Evolutionary conservation across 1,140 invertebrate genomes (phyloP), one percentile per base, ranked within the genome.

Genomic region (Pseudomyrmex sp.): DNA sequence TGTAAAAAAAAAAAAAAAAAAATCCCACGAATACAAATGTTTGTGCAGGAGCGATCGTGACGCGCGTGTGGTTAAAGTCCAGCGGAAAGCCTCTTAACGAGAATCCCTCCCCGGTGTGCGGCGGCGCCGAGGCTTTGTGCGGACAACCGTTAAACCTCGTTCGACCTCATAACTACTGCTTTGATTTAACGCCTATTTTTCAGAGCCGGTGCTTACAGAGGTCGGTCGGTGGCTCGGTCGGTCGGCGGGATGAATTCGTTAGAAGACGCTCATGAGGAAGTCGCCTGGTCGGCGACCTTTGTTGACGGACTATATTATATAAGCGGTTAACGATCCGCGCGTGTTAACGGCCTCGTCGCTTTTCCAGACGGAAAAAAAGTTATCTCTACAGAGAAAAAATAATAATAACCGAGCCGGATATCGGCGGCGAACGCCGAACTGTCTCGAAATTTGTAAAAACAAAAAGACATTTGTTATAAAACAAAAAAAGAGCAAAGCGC

Each of bases 171-270:
- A 77, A 79, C 83, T 68, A 87, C 69, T 58, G 35, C 72, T 85
- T 70, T 88, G 83, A 88, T 88, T 88, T 73, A 80, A 88, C 75
- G 56, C 63, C 56, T 84, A 82, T 88, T 89, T 88, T 91, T 74
- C 86, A 93, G 91, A 90, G 61, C 86, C 82, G 35, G 76, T 58
- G 73, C 85, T 86, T 80, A 90, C 69, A 9, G 92, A 92, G 54
- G 92, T 92, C 84, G 90, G 92, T 92, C 84, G 90, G 92, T 15
- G 72, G 8, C 23, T 2, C n/a, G 23, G 80, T 85, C 90, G 77
- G 85, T 87, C 23, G 65, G 84, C 68, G 92, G 90, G 77, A 90
- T 88, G 87, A 94, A 94, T 90, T 92, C 91, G 63, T 88, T 94
- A 77, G 93, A 93, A 66, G 62, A 66, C 56, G n/a, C 74, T 74